phyloP scores from a whole-genome alignment of 2,113 vertebrate species.

The Sapajus apella region DNA sequence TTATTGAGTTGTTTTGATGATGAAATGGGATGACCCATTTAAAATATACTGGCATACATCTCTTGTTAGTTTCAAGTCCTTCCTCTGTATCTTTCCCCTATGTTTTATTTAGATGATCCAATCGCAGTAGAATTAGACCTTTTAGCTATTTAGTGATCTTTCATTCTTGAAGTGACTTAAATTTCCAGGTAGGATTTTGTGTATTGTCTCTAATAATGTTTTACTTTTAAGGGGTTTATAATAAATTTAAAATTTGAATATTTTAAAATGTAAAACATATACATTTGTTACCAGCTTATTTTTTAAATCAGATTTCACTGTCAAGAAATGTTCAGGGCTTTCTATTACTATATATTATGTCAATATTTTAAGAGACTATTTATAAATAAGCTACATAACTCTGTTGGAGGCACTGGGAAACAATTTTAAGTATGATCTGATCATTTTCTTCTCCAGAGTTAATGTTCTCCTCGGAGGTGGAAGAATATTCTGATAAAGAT shows the following conservation, averaged over 20 bases:
- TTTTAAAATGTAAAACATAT: not conserved
- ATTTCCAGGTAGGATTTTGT: constrained; percentile 7
- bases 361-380: not conserved
- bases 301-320: constrained; percentile 20
- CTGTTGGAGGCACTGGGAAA: not conserved
- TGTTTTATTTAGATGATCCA: not conserved
- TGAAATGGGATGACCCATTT: not conserved
- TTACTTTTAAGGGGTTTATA: constrained; percentile 24
- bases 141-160: not conserved
- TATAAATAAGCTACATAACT: not conserved
- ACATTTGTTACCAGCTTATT: not conserved
- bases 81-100: not conserved
- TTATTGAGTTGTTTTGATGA: not conserved
- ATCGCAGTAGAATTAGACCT: not conserved
- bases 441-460: constrained; percentile 81
- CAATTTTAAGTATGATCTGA: constrained; percentile 36
- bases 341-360: not conserved
- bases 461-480: constrained; percentile 90
- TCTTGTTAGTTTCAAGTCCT: not conserved
- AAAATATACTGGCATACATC: not conserved
- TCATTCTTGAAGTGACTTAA: constrained; percentile 4
- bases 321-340: constrained; percentile 7
- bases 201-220: not conserved
- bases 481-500: constrained; percentile 85
- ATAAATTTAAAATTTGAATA: constrained; percentile 18